A percentile compares a stretch with the other conserved stretches of the same genome.
These are phyloP conservation scores for Tragelaphus scriptus DNA, from an alignment of 2,113 vertebrate genomes.

Conservation along the genomic window DNA sequence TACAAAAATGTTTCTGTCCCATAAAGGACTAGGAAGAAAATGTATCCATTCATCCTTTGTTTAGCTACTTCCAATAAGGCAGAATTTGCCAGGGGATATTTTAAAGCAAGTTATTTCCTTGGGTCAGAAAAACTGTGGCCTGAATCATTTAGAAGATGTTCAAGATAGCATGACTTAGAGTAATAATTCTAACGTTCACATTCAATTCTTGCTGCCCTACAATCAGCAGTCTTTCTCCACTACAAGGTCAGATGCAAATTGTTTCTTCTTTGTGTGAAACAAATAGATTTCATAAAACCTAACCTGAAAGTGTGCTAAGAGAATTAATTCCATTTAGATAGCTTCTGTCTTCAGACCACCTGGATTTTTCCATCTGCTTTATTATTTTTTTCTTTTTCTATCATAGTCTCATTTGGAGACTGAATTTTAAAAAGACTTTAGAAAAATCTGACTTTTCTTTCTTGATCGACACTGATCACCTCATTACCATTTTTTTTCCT, in stretches of 20 bases:
- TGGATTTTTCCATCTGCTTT: not conserved
- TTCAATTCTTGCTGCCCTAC: not conserved
- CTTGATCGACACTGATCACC: not conserved
- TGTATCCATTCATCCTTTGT: not conserved
- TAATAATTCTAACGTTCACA: not conserved
- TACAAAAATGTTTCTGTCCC: not conserved
- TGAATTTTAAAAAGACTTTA: not conserved
- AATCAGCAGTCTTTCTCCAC: not conserved
- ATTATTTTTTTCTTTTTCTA: not conserved
- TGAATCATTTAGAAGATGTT: conserved; percentile 13
- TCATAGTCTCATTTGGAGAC: not conserved
- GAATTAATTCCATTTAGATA: not conserved
- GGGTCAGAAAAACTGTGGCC: not conserved
- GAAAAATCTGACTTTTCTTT: not conserved
- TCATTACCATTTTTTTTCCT: not conserved
- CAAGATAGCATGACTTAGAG: not conserved
- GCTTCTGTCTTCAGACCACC: not conserved
- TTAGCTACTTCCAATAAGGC: not conserved
- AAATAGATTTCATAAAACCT: conserved; percentile 4
- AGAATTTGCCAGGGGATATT: not conserved
- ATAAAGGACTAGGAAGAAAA: not conserved
- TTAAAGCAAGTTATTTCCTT: not conserved
- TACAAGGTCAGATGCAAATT: conserved; percentile 28
- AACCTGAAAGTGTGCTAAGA: not conserved
- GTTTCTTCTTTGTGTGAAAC: not conserved